phyloP scores from a whole-genome alignment of 2,797 vertebrate genomes.

The Peromyscus attwateri region DNA sequence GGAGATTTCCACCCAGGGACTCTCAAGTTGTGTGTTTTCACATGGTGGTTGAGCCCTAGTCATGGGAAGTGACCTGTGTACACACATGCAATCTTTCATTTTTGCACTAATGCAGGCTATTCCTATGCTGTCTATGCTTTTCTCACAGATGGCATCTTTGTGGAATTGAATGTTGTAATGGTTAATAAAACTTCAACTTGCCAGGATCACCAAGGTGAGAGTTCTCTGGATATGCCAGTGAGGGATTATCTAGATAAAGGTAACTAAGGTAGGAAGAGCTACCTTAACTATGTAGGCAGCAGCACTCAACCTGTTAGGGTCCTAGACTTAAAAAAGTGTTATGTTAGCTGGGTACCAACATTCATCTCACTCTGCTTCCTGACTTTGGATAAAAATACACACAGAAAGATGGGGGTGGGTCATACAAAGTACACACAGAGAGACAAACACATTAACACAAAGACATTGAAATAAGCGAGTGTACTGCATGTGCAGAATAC shows the following conservation, averaged over 20 bases:
- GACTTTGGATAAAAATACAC: neutral
- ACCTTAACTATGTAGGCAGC: neutral
- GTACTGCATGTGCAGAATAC: neutral
- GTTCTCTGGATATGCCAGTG: neutral
- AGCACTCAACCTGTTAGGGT: neutral
- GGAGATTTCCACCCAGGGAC: neutral
- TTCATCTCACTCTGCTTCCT: too few relatives aligned
- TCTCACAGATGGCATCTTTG: neutral
- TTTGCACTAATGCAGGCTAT: neutral
- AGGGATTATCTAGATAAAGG: neutral
- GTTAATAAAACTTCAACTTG: too few relatives aligned
- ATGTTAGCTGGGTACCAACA: neutral
- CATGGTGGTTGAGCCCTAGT: neutral
- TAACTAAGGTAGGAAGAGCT: neutral
- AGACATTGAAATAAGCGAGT: neutral
- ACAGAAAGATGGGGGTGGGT: neutral
- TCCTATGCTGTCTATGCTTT: neutral
- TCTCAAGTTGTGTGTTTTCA: neutral
- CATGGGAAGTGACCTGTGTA: neutral
- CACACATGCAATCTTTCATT: neutral
- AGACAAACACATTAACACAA: neutral
- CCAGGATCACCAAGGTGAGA: neutral
- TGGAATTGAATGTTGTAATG: neutral
- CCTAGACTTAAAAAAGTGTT: neutral
- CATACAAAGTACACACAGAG: neutral